Evolutionary conservation across 2,113 vertebrate genomes (phyloP).

Genomic region (Maccullochella peelii): DNA sequence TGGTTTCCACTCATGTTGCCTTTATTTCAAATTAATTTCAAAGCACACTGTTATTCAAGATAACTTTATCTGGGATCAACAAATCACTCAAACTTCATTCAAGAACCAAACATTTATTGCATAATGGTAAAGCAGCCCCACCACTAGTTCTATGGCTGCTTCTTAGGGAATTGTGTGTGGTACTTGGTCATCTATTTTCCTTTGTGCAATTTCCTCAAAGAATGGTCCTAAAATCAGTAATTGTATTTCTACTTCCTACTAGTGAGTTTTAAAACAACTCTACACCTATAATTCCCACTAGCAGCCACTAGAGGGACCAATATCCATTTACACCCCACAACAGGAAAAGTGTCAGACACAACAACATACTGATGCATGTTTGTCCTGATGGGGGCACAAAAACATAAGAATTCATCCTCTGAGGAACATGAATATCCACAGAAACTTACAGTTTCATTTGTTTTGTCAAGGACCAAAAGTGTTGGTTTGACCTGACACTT

Average conservation of each 20-base stretch:
- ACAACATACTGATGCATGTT: neutral
- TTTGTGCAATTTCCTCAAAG: neutral
- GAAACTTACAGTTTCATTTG: neutral
- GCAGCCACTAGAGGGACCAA: neutral
- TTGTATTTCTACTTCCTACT: neutral
- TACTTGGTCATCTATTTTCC: neutral
- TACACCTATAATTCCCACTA: neutral
- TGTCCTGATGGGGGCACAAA: neutral
- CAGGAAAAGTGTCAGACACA: neutral
- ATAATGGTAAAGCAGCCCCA: neutral
- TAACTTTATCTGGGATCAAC: no score
- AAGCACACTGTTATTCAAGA: no score
- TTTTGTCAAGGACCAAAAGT: neutral
- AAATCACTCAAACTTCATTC: no score
- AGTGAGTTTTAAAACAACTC: neutral
- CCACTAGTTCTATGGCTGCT: neutral
- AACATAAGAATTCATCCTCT: neutral
- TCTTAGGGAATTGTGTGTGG: neutral
- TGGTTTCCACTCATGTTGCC: no score
- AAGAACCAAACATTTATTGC: neutral
- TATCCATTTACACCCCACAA: neutral
- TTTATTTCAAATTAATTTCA: no score
- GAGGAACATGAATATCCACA: neutral
- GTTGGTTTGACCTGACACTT: neutral
- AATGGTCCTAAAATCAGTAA: neutral